Evolutionary conservation across 2,888 invertebrate genomes (phyloP).

Genomic region (Aphelenchoides bicaudatus): DNA sequence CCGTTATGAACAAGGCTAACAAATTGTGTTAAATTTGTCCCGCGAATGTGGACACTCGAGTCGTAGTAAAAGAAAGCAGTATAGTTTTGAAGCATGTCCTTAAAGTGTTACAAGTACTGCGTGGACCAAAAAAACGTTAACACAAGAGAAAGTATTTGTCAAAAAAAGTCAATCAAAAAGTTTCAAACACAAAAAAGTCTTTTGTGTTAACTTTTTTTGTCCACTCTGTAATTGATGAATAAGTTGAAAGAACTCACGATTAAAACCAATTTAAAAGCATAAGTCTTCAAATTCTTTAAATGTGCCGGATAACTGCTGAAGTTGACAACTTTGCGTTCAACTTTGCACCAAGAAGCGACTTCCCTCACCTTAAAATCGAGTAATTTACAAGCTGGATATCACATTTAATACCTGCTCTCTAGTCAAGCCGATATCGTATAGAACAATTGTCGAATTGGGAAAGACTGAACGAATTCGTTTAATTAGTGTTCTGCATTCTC

Average conservation of each 20-base stretch:
- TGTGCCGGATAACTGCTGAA: constrained; percentile 5
- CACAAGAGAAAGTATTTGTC: neutral
- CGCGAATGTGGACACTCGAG: constrained; percentile 8
- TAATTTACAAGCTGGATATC: neutral
- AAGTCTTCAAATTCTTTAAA: neutral
- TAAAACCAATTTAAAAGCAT: constrained; percentile 1
- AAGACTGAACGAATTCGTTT: neutral
- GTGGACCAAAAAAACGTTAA: neutral
- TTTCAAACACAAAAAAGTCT: no score
- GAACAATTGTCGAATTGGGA: neutral
- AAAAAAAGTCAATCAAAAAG: no score
- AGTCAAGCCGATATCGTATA: constrained; percentile 3
- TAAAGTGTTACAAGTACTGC: no score
- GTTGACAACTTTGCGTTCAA: neutral
- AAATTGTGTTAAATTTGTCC: neutral
- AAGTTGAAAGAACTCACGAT: neutral
- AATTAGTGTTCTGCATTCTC: neutral
- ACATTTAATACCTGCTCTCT: neutral
- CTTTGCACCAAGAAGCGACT: neutral
- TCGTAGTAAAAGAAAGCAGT: constrained; percentile 16
- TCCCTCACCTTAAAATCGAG: constrained; percentile 7
- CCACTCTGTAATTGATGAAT: no score
- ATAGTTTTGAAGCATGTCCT: constrained; percentile 7
- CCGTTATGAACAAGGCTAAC: neutral
- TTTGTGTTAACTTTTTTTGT: no score